Conservation (phyloP, 2,797 vertebrate genomes). For the Sardinella longiceps region DNA sequence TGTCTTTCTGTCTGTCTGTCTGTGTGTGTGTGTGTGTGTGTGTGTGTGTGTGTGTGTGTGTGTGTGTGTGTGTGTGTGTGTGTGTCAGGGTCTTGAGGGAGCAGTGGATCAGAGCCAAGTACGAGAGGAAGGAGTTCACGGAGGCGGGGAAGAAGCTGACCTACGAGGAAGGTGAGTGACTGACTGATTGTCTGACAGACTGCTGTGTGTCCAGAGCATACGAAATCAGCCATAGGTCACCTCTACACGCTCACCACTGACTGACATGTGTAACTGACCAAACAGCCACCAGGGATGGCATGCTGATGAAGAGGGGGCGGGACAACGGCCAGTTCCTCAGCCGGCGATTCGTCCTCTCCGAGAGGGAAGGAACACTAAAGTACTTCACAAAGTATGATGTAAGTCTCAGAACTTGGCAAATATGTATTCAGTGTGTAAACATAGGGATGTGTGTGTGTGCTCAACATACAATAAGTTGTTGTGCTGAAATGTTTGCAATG, state of each 20-base stretch:
- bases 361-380: constrained; percentile 85
- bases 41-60: not conserved
- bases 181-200: not conserved
- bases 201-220: not conserved
- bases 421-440: not conserved
- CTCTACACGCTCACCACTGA: not conserved
- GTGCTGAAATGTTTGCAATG: too few relatives aligned
- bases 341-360: constrained; percentile 85
- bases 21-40: not conserved
- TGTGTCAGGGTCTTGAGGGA: constrained; percentile 80
- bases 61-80: constrained; percentile 33
- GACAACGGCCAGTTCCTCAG: constrained; percentile 87
- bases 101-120: constrained; percentile 91
- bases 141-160: constrained; percentile 63
- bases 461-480: not conserved
- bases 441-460: not conserved
- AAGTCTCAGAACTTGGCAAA: constrained; percentile 57
- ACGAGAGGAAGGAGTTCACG: constrained; percentile 84
- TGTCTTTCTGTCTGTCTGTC: not conserved
- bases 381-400: constrained; percentile 89
- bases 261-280: constrained; percentile 1
- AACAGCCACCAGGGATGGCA: constrained; percentile 79
- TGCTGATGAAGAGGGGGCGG: constrained; percentile 87
- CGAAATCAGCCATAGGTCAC: not conserved
- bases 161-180: constrained; percentile 77